Evolutionary conservation across 2,888 invertebrate genomes (phyloP).

Genomic region (Pharmacophagus antenor): DNA sequence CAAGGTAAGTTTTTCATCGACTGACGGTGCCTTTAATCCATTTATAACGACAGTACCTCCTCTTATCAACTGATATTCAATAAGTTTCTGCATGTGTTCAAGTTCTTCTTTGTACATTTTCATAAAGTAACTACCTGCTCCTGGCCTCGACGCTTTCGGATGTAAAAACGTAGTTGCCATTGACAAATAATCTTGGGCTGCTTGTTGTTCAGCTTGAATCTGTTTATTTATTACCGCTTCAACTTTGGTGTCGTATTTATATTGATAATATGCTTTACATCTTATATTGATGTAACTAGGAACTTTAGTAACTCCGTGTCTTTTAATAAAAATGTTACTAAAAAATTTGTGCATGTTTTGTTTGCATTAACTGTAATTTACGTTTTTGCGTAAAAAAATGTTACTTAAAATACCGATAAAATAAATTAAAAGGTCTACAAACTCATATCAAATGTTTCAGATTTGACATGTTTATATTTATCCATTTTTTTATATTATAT

Average conservation of each 20-base stretch:
- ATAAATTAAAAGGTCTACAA: background rate
- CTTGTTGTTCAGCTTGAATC: conserved; percentile 51
- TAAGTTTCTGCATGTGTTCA: conserved; percentile 46
- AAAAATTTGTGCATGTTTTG: conserved; percentile 25
- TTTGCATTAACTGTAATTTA: background rate
- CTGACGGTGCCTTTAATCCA: conserved; percentile 35
- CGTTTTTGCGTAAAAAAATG: background rate
- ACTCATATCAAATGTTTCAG: background rate
- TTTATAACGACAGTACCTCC: conserved; percentile 43
- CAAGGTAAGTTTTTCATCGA: conserved; percentile 37
- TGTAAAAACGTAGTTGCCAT: conserved; percentile 48
- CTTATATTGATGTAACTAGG: conserved; percentile 5
- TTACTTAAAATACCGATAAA: background rate
- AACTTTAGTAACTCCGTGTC: background rate
- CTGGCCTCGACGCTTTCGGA: conserved; percentile 41
- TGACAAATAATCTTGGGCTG: conserved; percentile 48
- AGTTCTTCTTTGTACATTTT: conserved; percentile 53
- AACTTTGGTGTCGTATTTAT: conserved; percentile 43
- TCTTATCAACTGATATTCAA: conserved; percentile 49
- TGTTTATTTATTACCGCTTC: conserved; percentile 47
- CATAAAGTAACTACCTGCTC: conserved; percentile 51
- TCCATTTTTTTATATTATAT: background rate
- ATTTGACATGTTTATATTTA: background rate
- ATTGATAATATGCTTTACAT: conserved; percentile 35
- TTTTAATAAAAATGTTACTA: conserved; percentile 5